Evolutionary conservation across 2,888 invertebrate species (phyloP), one percentile per base, ranked within the genome.

Genomic region (Beris chalybata): DNA sequence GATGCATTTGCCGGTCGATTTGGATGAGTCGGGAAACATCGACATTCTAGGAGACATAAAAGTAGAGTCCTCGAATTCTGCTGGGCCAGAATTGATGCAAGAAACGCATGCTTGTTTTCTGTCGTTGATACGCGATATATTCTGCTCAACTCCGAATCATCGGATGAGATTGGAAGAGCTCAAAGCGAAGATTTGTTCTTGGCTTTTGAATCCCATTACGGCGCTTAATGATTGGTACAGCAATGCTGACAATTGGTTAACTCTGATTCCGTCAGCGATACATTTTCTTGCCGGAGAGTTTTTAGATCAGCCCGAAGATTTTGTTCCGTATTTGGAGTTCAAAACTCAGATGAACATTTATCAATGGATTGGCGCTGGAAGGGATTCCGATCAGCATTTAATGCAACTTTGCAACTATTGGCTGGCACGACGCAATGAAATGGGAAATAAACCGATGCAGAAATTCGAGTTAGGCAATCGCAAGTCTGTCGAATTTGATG

Each of bases 281-380:
- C 89, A 89, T 74, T 95, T 94, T 78, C 83, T 95, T 7, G 89
- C 92, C 22, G 94, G 94, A 0, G 92, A 92, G 75, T 87, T 88
- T 75, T 85, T 87, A n/a, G 86, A 88, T 59, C 87, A 90, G 75
- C 90, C 93, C 0, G 90, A 92, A 43, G 93, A 93, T 75, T 95
- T 92, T 83, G 92, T 94, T 43, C 94, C 95, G 4, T 93, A 91
- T 74, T 85, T 95, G 74, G 94, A 94, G 78, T 92, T 89, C 81
- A 92, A 94, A 77, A 82, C 86, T 1, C 85, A 85, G 68, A 79
- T 87, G 69, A 87, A 89, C 76, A 86, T 86, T 67, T 80, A 80
- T 70, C 79, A 79, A 75, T 97, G 97, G 97, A 96, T 96, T 69
- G 96, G 96, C 2, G 93, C 93, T 5, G 95, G 95, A 0, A 84